Base-by-base conservation (phyloP, 2,113 vertebrate species). In the Dicentrarchus labrax region DNA sequence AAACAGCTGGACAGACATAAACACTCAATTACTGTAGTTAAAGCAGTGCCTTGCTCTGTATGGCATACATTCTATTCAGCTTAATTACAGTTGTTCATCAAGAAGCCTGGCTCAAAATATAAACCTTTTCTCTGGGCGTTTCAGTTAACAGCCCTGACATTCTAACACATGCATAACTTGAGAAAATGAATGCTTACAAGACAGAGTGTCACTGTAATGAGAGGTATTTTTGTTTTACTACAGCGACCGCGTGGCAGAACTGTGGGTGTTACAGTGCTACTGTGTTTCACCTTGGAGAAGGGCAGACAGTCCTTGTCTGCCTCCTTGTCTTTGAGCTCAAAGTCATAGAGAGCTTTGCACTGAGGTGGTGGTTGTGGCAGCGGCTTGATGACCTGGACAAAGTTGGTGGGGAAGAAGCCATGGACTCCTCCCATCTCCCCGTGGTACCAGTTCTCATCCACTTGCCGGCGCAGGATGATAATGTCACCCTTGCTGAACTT, bases 371-470 rank as follows among this genome's bases (percentile, higher is more conserved):
- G 98, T 78, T 98, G 98, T 89, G 98, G 98, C 94, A 99, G 96
- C 22, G 98, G 97, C 93, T 99, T 99, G 92, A 99, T 97, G 89
- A 99, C 97, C 94, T 99, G 98, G 85, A 99, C 98, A 41, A 99
- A 99, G 94, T 97, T 99, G 86, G 98, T 98, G 87, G 98, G 98
- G 93, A 99, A 99, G 92, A 99, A 99, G 89, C 98, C 98, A 48
- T 99, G 98, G 69, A 98, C 89, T 9, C 98, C 97, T 0, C 96
- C 98, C 94, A 99, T 96, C 95, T 99, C 98, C 5, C 98, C 98
- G 1, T 99, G 98, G 93, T 96, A 99, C 98, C 98, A 99, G 93
- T 99, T 99, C 84, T 99, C 98, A 89, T 99, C 98, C 93, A 99
- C 98, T 89, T 99, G 98, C 71, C 98, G 96, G 62, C 98, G 97